phyloP scores from a whole-genome alignment of 2,888 invertebrate genomes.

The Pandemis cinnamomeana region DNA sequence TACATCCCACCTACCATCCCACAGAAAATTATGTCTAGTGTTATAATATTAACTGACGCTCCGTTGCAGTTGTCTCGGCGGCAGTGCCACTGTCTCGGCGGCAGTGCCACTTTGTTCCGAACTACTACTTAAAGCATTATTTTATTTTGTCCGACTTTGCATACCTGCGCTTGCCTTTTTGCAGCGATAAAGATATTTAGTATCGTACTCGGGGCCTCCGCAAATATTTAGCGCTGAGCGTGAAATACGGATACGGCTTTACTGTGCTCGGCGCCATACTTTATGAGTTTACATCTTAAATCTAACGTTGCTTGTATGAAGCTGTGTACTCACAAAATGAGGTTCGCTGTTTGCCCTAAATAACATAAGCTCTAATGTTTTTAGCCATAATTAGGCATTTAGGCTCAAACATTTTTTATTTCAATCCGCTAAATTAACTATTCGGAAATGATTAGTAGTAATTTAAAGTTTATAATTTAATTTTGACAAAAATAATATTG shows the following conservation, averaged over 20 bases:
- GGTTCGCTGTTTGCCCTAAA: neutral
- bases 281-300: slow-evolving; percentile 40
- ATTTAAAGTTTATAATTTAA: too few species aligned
- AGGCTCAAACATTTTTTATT: too few species aligned
- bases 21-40: too few species aligned
- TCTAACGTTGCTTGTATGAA: slow-evolving; percentile 18
- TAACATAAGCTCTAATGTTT: neutral
- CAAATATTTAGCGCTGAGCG: slow-evolving; percentile 36
- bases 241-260: slow-evolving; percentile 35
- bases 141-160: neutral
- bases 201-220: slow-evolving; percentile 28
- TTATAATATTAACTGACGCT: too few species aligned
- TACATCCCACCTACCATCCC: too few species aligned
- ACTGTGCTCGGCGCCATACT: slow-evolving; percentile 23
- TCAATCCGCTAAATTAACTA: too few species aligned
- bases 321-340: slow-evolving; percentile 2
- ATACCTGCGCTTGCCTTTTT: slow-evolving; percentile 24
- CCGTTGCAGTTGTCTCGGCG: too few species aligned
- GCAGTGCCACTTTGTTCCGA: too few species aligned
- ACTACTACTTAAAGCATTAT: neutral
- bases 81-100: too few species aligned
- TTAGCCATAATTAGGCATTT: neutral
- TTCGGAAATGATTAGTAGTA: too few species aligned
- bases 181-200: slow-evolving; percentile 36
- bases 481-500: too few species aligned